Evolutionary conservation across 2,113 vertebrate genomes (phyloP), one percentile per base, ranked within the genome.

Genomic region (Hassar affinis): DNA sequence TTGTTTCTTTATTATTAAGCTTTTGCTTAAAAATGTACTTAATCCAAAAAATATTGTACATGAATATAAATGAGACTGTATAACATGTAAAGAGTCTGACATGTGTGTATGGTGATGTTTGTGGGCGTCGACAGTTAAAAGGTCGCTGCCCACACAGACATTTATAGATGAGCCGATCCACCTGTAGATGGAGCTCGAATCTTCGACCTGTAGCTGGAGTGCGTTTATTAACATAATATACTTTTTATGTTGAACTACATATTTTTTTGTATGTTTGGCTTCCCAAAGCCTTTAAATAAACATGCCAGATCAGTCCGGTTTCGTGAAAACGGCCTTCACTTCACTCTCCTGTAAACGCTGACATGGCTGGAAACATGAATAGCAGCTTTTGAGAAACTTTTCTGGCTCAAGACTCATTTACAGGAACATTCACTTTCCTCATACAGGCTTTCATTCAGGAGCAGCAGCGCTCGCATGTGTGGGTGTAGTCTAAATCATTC

Each of bases 371-470:
- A 77, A 77, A 56, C 33, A 25, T 77, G 74, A 77, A 77, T 77
- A 56, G 74, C 30, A 77, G 74, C 74, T 77, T 77, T 77, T 77
- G 18, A 77, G 30, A 0, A 56, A 38, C 18, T 77, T 56, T 77
- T 77, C 52, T 45, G 30, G 74, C 74, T 77, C 10, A 2, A 76
- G 49, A 54, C 49, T 20, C 27, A 38, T 77, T 12, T 77, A 77
- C 20, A 38, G 30, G 4, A 56, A 35, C 15, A 77, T 77, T 77
- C 4, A 38, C 33, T 77, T 56, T 35, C 49, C 30, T 54, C 30
- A 77, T 77, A 77, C 51, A 77, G 74, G 20, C 74, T 6, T 35
- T 77, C 74, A 77, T 56, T 77, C 52, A 77, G 56, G 51, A 22
- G 20, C 49, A 9, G 25, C 11, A n/a, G 38, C 6, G 38, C 38